A percentile compares a stretch with the other conserved stretches of the same genome.
These are phyloP conservation scores for Callaeas wilsoni DNA, from an alignment of 2,113 vertebrate species.

Conservation along the genomic window DNA sequence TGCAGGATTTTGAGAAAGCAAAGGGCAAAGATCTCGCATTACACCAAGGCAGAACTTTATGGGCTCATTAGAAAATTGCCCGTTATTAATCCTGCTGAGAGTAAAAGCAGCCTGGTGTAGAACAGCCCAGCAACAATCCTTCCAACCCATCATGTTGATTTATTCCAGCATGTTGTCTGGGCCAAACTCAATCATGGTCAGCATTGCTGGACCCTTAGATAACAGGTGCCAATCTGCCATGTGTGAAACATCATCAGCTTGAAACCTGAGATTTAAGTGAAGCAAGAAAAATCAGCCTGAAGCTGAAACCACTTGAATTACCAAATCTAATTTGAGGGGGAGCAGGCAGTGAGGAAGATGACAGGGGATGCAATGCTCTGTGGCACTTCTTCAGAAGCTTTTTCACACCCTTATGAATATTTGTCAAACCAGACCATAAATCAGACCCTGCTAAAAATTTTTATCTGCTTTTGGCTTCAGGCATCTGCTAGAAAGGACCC, in stretches of 20 bases:
- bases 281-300: neutral
- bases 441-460: neutral
- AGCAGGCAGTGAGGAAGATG: neutral
- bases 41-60: neutral
- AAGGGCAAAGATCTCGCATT: neutral
- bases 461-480: neutral
- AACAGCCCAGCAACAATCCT: neutral
- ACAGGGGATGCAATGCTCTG: neutral
- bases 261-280: neutral
- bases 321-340: neutral
- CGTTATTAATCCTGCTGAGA: neutral
- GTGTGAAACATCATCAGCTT: neutral
- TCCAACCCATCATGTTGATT: neutral
- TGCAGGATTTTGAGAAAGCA: neutral
- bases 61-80: neutral
- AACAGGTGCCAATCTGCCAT: neutral
- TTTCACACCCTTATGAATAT: neutral
- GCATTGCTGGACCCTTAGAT: neutral
- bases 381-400: neutral
- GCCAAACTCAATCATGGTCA: neutral
- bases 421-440: neutral
- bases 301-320: constrained; percentile 1
- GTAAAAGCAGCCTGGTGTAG: neutral
- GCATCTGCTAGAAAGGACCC: neutral
- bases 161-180: neutral